Base-by-base conservation (phyloP, 2,888 invertebrate genomes). In the Eupithecia tripunctaria region DNA sequence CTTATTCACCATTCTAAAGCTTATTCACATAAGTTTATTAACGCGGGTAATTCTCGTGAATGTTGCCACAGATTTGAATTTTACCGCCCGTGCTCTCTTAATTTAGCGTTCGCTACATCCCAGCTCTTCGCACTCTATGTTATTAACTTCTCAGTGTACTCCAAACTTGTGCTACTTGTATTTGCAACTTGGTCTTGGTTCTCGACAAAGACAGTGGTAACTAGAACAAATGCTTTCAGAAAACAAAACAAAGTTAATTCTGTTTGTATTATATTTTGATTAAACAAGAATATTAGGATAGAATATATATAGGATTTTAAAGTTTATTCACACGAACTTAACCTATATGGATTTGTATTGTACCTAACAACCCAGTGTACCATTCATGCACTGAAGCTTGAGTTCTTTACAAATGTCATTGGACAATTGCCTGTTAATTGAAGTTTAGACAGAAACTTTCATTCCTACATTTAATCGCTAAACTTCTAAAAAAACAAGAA, bases 11-110 rank as follows among this genome's bases (percentile, higher is more conserved):
- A 62, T 75, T 81, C 75, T 73, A 67, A 80, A 82, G 81, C 82
- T 81, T 83, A 85, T 85, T 85, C 86, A 83, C 81, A 82, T 85
- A 85, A 87, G 85, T 89, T 87, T 89, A 89, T 89, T 90, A 89
- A 82, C 80, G 84, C 80, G 78, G 77, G 79, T 79, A 81, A 82
- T 83, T 78, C 80, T 83, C 83, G 79, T 82, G 84, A 84, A 88
- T 86, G 86, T 85, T 84, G 84, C 89, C 89, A 82, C 89, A 85
- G 84, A 86, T 89, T 91, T 90, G 89, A 89, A 90, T 90, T 90
- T 88, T 79, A 81, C 83, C 83, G 82, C 85, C 87, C 86, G 83
- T 88, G 83, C 83, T 83, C 83, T 83, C 80, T 86, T 86, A 87
- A 89, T 89, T 87, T 86, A 86, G 84, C 86, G 84, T 81, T 80